Percentiles rank a stretch among this genome's conserved stretches.
These are phyloP conservation scores for Helobdella robusta DNA, from an alignment of 2,888 invertebrate species.

Conservation along the genomic window DNA sequence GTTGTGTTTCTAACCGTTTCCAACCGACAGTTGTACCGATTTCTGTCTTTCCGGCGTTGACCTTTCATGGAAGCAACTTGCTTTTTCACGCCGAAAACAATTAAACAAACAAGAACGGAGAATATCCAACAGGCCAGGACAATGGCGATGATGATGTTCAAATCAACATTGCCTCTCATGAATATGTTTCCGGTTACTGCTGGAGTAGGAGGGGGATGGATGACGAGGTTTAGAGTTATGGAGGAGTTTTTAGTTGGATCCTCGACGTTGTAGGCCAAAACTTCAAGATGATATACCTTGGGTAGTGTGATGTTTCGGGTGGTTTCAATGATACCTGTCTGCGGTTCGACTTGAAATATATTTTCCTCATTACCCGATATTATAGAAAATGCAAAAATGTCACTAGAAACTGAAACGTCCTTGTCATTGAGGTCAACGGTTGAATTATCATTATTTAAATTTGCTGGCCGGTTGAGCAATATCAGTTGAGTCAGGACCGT, in stretches of 20 bases:
- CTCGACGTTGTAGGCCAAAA: not conserved
- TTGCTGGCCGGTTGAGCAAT: not conserved
- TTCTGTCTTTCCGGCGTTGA: too few relatives aligned
- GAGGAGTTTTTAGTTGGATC: not conserved
- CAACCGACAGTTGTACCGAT: constrained; percentile 15
- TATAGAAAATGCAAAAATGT: too few relatives aligned
- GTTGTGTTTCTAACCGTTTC: constrained; percentile 15
- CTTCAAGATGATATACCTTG: not conserved
- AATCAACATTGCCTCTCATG: too few relatives aligned
- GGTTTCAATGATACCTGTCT: constrained; percentile 2
- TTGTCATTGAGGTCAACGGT: too few relatives aligned
- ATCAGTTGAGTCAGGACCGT: not conserved
- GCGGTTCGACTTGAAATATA: not conserved
- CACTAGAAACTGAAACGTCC: too few relatives aligned
- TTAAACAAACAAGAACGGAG: not conserved
- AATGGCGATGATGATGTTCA: constrained; percentile 5
- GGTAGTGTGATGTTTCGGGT: not conserved
- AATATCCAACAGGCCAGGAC: constrained; percentile 7
- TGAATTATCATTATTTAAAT: too few relatives aligned
- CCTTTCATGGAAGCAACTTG: too few relatives aligned
- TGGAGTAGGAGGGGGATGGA: not conserved
- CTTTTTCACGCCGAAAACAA: constrained; percentile 10
- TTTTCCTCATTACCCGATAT: constrained; percentile 12
- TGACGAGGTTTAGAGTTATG: not conserved
- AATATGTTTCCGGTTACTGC: not conserved